Evolutionary conservation across 2,797 vertebrate species (phyloP), one percentile per base, ranked within the genome.

Genomic region (Brachyrhaphis roseni): DNA sequence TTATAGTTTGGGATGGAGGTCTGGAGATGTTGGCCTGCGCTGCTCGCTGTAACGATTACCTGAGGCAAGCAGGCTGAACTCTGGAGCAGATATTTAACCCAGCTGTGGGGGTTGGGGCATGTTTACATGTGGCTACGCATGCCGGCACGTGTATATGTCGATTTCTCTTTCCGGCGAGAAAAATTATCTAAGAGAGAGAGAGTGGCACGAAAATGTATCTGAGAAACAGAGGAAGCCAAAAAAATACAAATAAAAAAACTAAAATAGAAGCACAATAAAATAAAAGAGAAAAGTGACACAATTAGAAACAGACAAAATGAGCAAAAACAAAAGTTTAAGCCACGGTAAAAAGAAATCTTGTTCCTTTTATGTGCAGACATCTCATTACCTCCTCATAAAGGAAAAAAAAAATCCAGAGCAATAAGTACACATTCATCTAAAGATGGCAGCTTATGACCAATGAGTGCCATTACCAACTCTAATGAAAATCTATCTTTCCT

Each of bases 291-390:
- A 89, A 90, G 87, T 70, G n/a, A 31, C 5, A 83, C 84, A 87
- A 90, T 91, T 90, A 92, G 88, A 89, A 82, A 83, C 78, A 82
- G 78, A 75, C 80, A 77, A 13, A 0, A 88, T 84, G 74, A 85
- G 41, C 36, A 82, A 81, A 89, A 80, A 51, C 55, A 82, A 87
- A 88, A 77, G 51, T 64, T 76, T 77, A 23, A 84, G 75, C 16
- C 59, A 47, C 70, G 66, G 64, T n/a, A n/a, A 12, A 43, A 70
- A 45, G 5, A 43, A 70, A n/a, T 26, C 11, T 70, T 70, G 11
- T 68, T 39, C 36, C 57, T 31, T 20, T 39, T 68, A 11, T 68
- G 18, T 47, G 47, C 8, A 73, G 39, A 77, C 55, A 43, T 43
- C 23, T 82, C 47, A 74, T 46, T 41, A 68, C 75, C 53, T 46